Evolutionary conservation across 2,797 vertebrate species (phyloP).

Genomic region (Malacoctenus gilli): DNA sequence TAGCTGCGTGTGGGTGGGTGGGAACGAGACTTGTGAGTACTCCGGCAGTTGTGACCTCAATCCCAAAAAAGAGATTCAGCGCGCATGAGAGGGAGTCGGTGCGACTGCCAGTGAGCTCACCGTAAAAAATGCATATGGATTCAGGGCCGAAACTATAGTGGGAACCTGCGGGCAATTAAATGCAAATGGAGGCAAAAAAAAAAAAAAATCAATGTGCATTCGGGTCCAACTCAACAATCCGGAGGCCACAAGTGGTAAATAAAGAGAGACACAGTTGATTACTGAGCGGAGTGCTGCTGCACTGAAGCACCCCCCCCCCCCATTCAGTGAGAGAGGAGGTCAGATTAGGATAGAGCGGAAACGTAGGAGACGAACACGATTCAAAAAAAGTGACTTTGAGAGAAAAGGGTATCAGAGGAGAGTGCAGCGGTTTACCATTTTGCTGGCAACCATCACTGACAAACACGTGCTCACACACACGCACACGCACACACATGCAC

Average conservation of each 20-base stretch:
- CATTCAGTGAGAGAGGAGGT: slow-evolving; percentile 18
- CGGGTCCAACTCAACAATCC: slow-evolving; percentile 15
- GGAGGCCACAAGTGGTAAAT: slow-evolving; percentile 36
- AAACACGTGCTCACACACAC: slow-evolving; percentile 39
- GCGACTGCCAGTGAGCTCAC: slow-evolving; percentile 13
- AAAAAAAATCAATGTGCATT: slow-evolving; percentile 39
- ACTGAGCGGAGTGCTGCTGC: slow-evolving; percentile 19
- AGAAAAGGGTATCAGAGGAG: slow-evolving; percentile 32
- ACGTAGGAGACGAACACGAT: slow-evolving; percentile 8
- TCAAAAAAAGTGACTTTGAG: slow-evolving; percentile 6
- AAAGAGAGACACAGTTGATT: slow-evolving; percentile 38
- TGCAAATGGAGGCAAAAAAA: slow-evolving; percentile 12
- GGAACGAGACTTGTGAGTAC: slow-evolving; percentile 47
- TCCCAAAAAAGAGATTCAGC: slow-evolving; percentile 52
- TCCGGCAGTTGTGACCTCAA: slow-evolving; percentile 67
- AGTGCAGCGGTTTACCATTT: slow-evolving; percentile 28
- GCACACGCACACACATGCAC: slow-evolving; percentile 45
- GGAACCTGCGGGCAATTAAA: slow-evolving; percentile 40
- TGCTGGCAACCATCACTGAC: slow-evolving; percentile 27
- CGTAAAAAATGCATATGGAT: slow-evolving; percentile 36
- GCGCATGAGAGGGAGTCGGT: slow-evolving; percentile 15
- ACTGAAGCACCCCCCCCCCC: slow-evolving; percentile 13
- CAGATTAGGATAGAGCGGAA: slow-evolving; percentile 6
- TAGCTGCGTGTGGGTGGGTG: slow-evolving; percentile 37
- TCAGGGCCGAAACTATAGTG: slow-evolving; percentile 23